Conservation (phyloP, 92 coral and sea anemone species). For the Pocillopora meandrina region DNA sequence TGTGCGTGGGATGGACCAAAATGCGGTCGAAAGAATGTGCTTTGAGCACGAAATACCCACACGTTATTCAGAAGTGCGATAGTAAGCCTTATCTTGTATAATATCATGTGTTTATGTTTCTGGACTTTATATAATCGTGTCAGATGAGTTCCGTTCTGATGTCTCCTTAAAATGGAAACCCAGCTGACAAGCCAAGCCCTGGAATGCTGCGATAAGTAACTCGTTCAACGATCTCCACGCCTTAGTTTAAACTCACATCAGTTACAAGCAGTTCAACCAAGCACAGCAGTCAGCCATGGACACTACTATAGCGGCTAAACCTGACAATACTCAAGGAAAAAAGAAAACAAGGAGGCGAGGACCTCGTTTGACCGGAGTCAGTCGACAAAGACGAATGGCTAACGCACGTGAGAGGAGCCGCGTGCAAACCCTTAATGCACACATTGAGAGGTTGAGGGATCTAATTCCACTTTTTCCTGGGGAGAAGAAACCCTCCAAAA, state of each 20-base stretch:
- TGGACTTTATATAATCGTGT: slow-evolving; percentile 40
- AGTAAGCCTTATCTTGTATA: slow-evolving; percentile 30
- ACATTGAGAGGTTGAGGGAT: slow-evolving; percentile 77
- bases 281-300: slow-evolving; percentile 25
- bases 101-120: slow-evolving; percentile 54
- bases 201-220: slow-evolving; percentile 37
- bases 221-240: slow-evolving; percentile 11
- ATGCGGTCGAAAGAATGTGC: not conserved
- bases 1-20: not conserved
- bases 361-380: slow-evolving; percentile 87
- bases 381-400: slow-evolving; percentile 83
- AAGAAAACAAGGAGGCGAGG: slow-evolving; percentile 82
- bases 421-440: slow-evolving; percentile 78
- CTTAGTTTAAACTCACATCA: slow-evolving; percentile 26
- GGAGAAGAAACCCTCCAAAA: slow-evolving; percentile 90
- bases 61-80: not conserved
- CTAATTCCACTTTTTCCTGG: slow-evolving; percentile 86
- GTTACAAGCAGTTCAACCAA: not conserved
- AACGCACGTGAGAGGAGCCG: slow-evolving; percentile 83
- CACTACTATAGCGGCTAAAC: slow-evolving; percentile 7
- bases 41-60: slow-evolving; percentile 18
- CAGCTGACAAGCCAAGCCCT: slow-evolving; percentile 51
- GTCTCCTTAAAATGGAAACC: slow-evolving; percentile 38
- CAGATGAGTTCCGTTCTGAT: slow-evolving; percentile 42
- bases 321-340: slow-evolving; percentile 33